Base-by-base conservation (phyloP, 2,797 vertebrate genomes). In the Pantherophis vulpinus region DNA sequence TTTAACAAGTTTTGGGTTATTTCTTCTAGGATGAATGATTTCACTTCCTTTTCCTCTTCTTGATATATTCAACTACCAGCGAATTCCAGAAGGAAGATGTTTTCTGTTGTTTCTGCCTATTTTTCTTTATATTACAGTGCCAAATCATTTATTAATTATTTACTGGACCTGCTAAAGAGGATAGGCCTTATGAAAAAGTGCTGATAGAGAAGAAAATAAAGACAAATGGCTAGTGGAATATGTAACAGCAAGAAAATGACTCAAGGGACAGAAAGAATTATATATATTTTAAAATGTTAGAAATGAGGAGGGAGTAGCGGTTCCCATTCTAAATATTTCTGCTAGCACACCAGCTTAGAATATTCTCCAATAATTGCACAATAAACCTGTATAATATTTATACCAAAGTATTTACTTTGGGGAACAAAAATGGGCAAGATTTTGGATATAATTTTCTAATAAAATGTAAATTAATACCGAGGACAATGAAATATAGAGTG, bases 231-330 rank as follows among this genome's bases (percentile, higher is more conserved):
- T 94, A 58, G 29, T 13, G 90, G 90, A 83, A 94, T 91, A 93
- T 93, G 93, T 61, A 86, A 96, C 42, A 0, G 0, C 12, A 20
- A 96, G 95, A 95, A 97, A 97, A 96, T 97, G 95, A 97, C 83
- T 97, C 1, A 10, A n/a, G 0, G 54, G 83, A 61, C 89, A 3
- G 0, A 87, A 89, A 47, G 20, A 58, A 89, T 60, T 42, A n/a
- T 20, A 92, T 54, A 54, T 54, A 54, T 54, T 74, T 87, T 9
- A 27, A 5, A 91, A 83, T 83, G 37, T 23, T 47, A 47, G 37
- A 83, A 83, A 47, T 47, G 4, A 10, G 20, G 37, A 83, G 23
- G 20, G 20, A 25, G 4, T 20, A 1, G 3, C 1, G 2, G 42
- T 27, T n/a, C 23, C 2, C 7, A 16, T 83, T 32, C 54, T 10